Base-by-base conservation (phyloP, 2,888 invertebrate species). In the Apomyelois bistriatella region DNA sequence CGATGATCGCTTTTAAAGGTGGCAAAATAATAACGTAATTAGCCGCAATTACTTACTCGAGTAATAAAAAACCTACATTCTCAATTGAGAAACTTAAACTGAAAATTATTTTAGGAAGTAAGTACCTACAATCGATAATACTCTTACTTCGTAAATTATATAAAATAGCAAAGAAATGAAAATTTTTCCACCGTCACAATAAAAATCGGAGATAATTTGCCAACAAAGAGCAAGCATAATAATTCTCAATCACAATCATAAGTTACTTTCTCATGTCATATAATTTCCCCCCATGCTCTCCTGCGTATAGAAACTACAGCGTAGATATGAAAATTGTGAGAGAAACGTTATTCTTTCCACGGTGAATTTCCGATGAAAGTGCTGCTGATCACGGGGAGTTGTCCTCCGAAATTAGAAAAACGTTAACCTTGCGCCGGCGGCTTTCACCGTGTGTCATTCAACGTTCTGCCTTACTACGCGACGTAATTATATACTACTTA, bases 391-490 rank as follows among this genome's bases (percentile, higher is more conserved):
- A 71, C 68, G 65, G 68, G 68, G 66, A 65, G 68, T 64, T 72
- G 71, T 75, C 79, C 73, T 80, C 81, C 85, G 79, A 86, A 86
- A 85, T 84, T 75, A 83, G 85, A 85, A 84, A 85, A 83, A 84
- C 78, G 79, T 79, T 79, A 86, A 86, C 84, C 85, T 86, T 84
- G 76, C 72, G 70, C 72, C 74, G 80, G 82, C 81, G 70, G 85
- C 88, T 88, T 88, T 87, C 88, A 77, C 87, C 82, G 70, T 79
- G 76, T 62, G 72, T 66, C 65, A 65, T 67, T 66, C 67, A 67
- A 64, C 67, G 72, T 77, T 77, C 71, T 76, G 76, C 76, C 70
- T 82, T 78, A 78, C 70, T 73, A 76, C 62, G 76, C 74, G 74
- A 72, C 74, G 61, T 75, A 70, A 76, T 77, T 71, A 71, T 69